phyloP scores from a whole-genome alignment of 2,888 invertebrate species.

The Oscheius sp. region DNA sequence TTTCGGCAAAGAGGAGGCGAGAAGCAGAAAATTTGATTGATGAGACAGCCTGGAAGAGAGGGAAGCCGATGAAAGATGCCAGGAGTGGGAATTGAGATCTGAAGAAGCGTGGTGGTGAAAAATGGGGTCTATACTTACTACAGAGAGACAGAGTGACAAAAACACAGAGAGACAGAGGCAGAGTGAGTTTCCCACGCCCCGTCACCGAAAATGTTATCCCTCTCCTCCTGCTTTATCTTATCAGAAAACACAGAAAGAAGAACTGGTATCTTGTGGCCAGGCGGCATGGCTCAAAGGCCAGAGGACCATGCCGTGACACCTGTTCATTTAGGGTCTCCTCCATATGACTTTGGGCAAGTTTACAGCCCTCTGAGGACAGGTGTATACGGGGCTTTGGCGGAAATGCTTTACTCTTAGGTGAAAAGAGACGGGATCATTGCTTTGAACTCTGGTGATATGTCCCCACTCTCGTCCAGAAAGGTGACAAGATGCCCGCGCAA shows the following conservation, averaged over 20 bases:
- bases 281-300: slow-evolving; percentile 13
- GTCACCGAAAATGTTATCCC: background rate
- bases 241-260: background rate
- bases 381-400: background rate
- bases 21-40: background rate
- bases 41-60: background rate
- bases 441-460: background rate
- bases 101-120: background rate
- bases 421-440: background rate
- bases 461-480: background rate
- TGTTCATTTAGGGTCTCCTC: slow-evolving; percentile 25
- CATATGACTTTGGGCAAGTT: background rate
- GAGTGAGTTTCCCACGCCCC: background rate
- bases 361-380: background rate
- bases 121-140: background rate
- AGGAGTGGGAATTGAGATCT: background rate
- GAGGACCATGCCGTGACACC: slow-evolving; percentile 29
- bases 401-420: background rate
- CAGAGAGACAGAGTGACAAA: no score
- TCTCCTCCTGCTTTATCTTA: slow-evolving; percentile 5
- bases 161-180: background rate
- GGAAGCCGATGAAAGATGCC: background rate
- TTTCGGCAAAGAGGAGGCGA: background rate
- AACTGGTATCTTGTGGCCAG: background rate
- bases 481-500: background rate